Evolutionary conservation across 1,140 invertebrate species (phyloP), one percentile per base, ranked within the genome.

Genomic region (Drosophila asahinai): DNA sequence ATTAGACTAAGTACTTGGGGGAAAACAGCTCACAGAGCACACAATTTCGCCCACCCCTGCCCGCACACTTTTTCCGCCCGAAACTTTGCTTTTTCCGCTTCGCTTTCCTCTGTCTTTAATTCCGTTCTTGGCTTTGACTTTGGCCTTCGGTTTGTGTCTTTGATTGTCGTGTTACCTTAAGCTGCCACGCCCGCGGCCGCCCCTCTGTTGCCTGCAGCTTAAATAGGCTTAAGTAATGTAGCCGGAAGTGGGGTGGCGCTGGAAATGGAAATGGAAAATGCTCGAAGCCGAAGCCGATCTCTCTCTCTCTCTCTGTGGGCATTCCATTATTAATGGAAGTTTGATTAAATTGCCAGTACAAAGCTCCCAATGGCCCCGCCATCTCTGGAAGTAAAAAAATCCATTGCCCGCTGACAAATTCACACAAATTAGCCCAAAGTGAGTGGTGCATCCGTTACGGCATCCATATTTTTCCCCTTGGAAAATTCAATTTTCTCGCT

Each of bases 291-390:
- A 8, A 42, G 40, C 40, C 6, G 19, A 30, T 55, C 63, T 45
- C 61, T 66, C 73, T 80, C 40, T 80, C 60, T 73, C 59, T 48
- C 61, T 66, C 59, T 62, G 33, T 11, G 3, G 9, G 9, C 67
- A 75, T 86, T 89, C 70, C 81, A 87, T 87, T 84, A 87, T 84
- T 89, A 84, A 84, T 89, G 84, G 80, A 89, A 89, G 80, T 87
- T 89, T 87, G 83, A 87, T 87, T 87, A 87, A 87, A 89, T 89
- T 87, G 76, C 81, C 42, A 45, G 65, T 58, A 45, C 48, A 38
- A 33, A 36, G 52, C 7, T 33, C 33, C 9, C 60, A 25, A 25
- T 3, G 22, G 22, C 22, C 22, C 22, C 22, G 22, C 22, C 22
- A 25, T 25, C 22, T 25, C 22, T 25, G 3, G 22, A 25, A 25